Conservation (phyloP, 2,113 vertebrate genomes). For the Seriola quinqueradiata region DNA sequence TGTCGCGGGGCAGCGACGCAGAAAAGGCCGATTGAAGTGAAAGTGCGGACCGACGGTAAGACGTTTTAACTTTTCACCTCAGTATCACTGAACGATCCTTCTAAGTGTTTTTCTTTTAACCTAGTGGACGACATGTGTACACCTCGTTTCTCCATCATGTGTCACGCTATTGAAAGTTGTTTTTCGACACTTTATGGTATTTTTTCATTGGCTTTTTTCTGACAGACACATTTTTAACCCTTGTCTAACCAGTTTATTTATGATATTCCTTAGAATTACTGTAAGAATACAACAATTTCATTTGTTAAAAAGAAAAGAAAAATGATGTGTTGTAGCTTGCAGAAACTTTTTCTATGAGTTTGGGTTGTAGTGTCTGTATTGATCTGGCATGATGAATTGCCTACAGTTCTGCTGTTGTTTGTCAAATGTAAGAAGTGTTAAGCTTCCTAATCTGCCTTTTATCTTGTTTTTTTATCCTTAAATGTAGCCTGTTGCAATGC, state of each 20-base stretch:
- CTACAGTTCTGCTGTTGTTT: not conserved
- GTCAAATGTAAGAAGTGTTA: not conserved
- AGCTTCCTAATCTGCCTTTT: not conserved
- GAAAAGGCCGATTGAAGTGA: slow-evolving; percentile 10
- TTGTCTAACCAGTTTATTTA: not conserved
- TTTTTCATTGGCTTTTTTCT: not conserved
- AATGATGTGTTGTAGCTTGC: not conserved
- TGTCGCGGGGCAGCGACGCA: not conserved
- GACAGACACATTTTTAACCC: not conserved
- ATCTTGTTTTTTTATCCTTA: not conserved
- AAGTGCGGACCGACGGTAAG: slow-evolving; percentile 53
- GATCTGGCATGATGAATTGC: not conserved
- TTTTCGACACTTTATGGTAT: not conserved
- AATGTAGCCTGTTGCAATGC: not conserved
- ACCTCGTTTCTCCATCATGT: not conserved
- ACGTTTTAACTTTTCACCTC: not conserved
- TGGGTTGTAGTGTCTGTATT: not conserved
- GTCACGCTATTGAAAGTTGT: too few relatives aligned
- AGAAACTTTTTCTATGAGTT: not conserved
- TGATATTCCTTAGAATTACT: not conserved
- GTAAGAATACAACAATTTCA: not conserved
- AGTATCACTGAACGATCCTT: too few relatives aligned
- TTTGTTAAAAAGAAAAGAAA: not conserved
- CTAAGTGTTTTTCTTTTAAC: not conserved
- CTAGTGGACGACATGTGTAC: not conserved